A percentile compares a stretch with the other conserved stretches of the same genome.
Evolutionary conservation across 2,888 invertebrate species (phyloP).

Genomic region (Sphinx pinastri): DNA sequence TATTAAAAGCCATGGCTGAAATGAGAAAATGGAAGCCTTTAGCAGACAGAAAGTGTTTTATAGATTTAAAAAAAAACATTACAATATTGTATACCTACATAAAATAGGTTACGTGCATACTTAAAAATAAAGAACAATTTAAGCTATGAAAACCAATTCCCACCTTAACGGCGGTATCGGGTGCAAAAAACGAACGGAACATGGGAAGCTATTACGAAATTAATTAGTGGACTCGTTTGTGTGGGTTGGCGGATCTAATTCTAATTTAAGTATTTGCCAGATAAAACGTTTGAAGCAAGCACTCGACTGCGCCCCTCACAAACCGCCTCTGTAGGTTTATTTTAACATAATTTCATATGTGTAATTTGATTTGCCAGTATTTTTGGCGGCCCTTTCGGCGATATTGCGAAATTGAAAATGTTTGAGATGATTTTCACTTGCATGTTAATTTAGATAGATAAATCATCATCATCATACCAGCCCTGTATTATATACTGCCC

Average conservation of each 20-base stretch:
- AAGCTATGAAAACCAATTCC: slow-evolving; percentile 12
- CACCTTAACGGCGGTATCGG: slow-evolving; percentile 40
- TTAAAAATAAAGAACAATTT: neutral
- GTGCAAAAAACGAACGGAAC: slow-evolving; percentile 48
- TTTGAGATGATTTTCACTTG: neutral
- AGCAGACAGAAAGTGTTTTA: too few relatives aligned
- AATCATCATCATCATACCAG: too few relatives aligned
- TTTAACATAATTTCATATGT: slow-evolving; percentile 54
- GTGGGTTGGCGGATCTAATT: slow-evolving; percentile 55
- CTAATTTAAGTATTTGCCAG: slow-evolving; percentile 59
- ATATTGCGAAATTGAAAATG: slow-evolving; percentile 19
- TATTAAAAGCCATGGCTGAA: too few relatives aligned
- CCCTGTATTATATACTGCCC: too few relatives aligned
- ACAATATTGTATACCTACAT: too few relatives aligned
- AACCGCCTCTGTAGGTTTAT: slow-evolving; percentile 46
- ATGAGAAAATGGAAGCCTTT: too few relatives aligned
- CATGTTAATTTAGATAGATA: neutral
- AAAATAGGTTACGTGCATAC: too few relatives aligned
- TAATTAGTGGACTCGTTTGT: slow-evolving; percentile 67
- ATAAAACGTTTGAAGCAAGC: slow-evolving; percentile 47
- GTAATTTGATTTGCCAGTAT: slow-evolving; percentile 25
- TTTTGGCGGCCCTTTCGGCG: slow-evolving; percentile 7
- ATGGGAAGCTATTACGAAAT: slow-evolving; percentile 62
- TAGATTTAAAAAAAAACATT: too few relatives aligned
- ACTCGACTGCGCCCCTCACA: slow-evolving; percentile 42